Evolutionary conservation across 2,888 invertebrate genomes (phyloP).

Genomic region (Platycheirus rosarum): DNA sequence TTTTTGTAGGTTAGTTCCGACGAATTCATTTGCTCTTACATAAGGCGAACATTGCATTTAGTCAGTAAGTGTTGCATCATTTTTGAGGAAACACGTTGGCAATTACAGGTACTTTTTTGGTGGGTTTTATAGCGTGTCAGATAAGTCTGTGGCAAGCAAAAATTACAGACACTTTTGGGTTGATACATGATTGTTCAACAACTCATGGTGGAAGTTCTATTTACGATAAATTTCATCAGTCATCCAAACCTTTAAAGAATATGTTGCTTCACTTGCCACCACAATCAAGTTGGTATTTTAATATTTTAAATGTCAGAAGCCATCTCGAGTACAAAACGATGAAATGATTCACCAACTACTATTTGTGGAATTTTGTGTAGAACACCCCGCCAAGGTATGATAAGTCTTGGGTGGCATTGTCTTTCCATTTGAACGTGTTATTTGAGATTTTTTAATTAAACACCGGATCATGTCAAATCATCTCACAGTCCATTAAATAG

Average conservation of each 20-base stretch:
- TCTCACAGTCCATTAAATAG: slow-evolving; percentile 39
- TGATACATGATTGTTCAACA: neutral
- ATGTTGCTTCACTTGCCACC: too few species aligned
- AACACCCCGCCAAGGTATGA: too few species aligned
- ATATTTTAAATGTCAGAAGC: too few species aligned
- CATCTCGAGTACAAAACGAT: too few species aligned
- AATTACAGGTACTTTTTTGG: slow-evolving; percentile 12
- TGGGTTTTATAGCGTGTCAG: slow-evolving; percentile 1
- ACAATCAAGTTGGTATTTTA: too few species aligned
- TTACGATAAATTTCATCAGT: slow-evolving; percentile 1
- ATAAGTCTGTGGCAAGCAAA: slow-evolving; percentile 3
- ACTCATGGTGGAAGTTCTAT: neutral
- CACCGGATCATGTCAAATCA: slow-evolving; percentile 46
- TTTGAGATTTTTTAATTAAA: slow-evolving; percentile 45
- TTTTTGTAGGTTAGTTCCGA: neutral
- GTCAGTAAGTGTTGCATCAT: slow-evolving; percentile 22
- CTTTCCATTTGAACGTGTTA: too few species aligned
- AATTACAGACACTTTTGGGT: neutral
- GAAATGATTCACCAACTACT: too few species aligned
- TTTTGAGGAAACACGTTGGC: slow-evolving; percentile 1
- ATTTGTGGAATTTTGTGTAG: too few species aligned
- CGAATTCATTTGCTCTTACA: slow-evolving; percentile 35
- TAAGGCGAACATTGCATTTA: slow-evolving; percentile 24
- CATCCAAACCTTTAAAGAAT: neutral
- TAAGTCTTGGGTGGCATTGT: too few species aligned